Evolutionary conservation across 2,888 invertebrate species (phyloP).

Genomic region (Gryllus longicercus): DNA sequence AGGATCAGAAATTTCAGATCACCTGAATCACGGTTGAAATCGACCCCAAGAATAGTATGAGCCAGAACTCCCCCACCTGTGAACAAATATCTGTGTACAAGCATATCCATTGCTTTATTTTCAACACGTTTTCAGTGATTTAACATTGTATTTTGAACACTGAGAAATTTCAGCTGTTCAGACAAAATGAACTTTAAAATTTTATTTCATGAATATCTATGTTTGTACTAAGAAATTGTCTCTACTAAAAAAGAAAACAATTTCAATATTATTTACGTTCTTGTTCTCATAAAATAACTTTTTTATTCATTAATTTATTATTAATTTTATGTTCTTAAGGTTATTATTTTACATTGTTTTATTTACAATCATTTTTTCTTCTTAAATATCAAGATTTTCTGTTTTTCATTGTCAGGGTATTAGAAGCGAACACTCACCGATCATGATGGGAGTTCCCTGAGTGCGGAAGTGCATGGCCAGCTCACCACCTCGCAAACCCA

Average conservation of each 20-base stretch:
- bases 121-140: background rate
- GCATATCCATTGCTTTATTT: background rate
- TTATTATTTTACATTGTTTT: too few relatives aligned
- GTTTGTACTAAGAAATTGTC: too few relatives aligned
- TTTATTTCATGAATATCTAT: background rate
- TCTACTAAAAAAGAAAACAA: too few relatives aligned
- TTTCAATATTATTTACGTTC: too few relatives aligned
- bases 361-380: too few relatives aligned
- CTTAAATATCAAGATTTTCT: background rate
- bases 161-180: background rate
- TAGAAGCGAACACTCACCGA: slow-evolving; percentile 61
- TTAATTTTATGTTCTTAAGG: too few relatives aligned
- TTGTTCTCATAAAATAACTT: too few relatives aligned
- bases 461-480: slow-evolving; percentile 85
- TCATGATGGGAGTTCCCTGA: slow-evolving; percentile 97
- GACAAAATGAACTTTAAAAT: slow-evolving; percentile 24
- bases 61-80: slow-evolving; percentile 93
- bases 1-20: slow-evolving; percentile 85
- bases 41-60: slow-evolving; percentile 95
- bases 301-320: too few relatives aligned
- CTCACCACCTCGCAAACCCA: slow-evolving; percentile 74
- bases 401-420: background rate
- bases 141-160: background rate
- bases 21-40: slow-evolving; percentile 74
- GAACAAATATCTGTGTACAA: slow-evolving; percentile 35